Base-by-base conservation (phyloP, 1,140 invertebrate species). In the Papilio aristodemus region DNA sequence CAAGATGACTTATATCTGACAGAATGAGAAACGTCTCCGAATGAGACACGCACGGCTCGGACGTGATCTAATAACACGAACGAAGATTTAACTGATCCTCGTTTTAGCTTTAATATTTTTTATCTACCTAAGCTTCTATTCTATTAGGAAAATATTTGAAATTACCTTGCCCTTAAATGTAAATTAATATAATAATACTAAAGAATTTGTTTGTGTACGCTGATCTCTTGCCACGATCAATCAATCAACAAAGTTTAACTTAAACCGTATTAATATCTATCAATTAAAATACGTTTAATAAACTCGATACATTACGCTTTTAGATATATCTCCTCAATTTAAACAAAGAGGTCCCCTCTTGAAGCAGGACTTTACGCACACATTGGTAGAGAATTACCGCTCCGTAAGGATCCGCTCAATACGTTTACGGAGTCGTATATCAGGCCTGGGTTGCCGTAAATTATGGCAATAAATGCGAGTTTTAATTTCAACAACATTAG, bases 401-500 rank as follows among this genome's bases (percentile, higher is more conserved):
- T 2, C n/a, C 27, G 27, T 32, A n/a, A n/a, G n/a, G n/a, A n/a
- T n/a, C 25, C 39, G 62, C 41, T 25, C 27, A 41, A 67, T 46
- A 71, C 69, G 68, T 59, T 54, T 63, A 50, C 62, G 38, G 54
- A 71, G 27, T 67, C 71, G 68, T 74, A 71, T 70, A 75, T 73
- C 66, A 38, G 57, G 43, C 38, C 22, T 43, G 54, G 58, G 68
- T 13, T 37, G 60, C 43, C 68, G 38, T 72, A 75, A 78, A 78
- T 75, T 75, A 71, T 70, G 36, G 67, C 50, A 71, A 73, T 76
- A 66, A 72, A 46, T 57, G 50, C 60, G 63, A 74, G 73, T 75
- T 78, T 74, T 78, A 78, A 76, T 78, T 79, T 70, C 67, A 69
- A 70, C 69, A 69, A 62, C 59, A 73, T 76, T 70, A 67, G 60